Evolutionary conservation across 2,888 invertebrate genomes (phyloP), one percentile per base, ranked within the genome.

Genomic region (Ceratothoa steindachneri): DNA sequence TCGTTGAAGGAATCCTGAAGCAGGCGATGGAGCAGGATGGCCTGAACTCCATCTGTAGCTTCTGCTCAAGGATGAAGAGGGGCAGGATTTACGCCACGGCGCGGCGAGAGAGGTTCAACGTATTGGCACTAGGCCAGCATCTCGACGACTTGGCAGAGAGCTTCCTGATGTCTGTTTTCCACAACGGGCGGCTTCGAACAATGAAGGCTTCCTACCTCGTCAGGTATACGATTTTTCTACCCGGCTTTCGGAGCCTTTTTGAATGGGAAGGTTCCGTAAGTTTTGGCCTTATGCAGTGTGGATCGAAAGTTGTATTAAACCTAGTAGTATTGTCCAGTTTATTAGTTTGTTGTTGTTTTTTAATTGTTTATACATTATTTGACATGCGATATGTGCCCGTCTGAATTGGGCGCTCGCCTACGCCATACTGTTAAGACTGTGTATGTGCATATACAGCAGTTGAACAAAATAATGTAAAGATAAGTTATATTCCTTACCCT

Each of bases 51-150:
- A 87, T 88, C 79, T 89, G 89, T 82, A 91, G 91, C 82, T 93
- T 92, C 86, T 89, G 91, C 82, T 88, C 88, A 67, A 88, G 90
- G 75, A 87, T 89, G 83, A 89, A 90, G 80, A 87, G 93, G 15
- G 90, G 91, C 3, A 88, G 92, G 77, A 87, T 93, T 51, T 92
- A 93, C 83, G 86, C 89, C 0, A 88, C 91, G 30, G 93, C 93
- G 0, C 87, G 90, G 77, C 87, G 89, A 72, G 89, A 91, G 81
- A 90, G 90, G 0, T 95, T 92, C 86, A 92, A 93, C 83, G 94
- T 94, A 1, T 86, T 93, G n/a, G 94, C 93, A 0, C 86, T 95
- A 31, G 94, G 93, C 0, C 94, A 95, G 83, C 91, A 91, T 83
- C 85, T 95, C 69, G 94, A 95, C 84, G 92, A 93, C 84, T 87